These are phyloP conservation scores for Pinctada fucata DNA, from an alignment of 2,888 invertebrate genomes.

Conservation along the genomic window DNA sequence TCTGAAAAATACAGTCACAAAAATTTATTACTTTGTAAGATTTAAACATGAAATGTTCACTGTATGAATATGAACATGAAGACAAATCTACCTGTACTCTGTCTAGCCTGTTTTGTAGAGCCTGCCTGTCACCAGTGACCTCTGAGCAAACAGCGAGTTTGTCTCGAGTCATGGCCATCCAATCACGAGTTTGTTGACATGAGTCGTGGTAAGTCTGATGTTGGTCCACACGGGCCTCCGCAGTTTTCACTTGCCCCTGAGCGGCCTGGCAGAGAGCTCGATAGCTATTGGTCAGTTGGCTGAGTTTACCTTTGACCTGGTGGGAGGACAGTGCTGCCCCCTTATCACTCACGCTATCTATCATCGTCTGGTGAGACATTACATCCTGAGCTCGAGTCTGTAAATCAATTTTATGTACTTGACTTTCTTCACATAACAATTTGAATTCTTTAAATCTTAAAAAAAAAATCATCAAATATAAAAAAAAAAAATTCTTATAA, in stretches of 20 bases:
- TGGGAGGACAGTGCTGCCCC: conserved; percentile 93
- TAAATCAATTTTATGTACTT: conserved; percentile 25
- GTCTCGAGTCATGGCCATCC: conserved; percentile 88
- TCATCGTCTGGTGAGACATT: conserved; percentile 90
- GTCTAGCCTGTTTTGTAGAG: conserved; percentile 80
- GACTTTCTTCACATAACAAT: conserved; percentile 2
- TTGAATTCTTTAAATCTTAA: background rate
- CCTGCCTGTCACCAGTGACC: conserved; percentile 90
- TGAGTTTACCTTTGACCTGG: conserved; percentile 91
- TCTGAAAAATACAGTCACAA: too few species aligned
- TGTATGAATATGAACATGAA: too few species aligned
- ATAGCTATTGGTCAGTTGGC: conserved; percentile 91
- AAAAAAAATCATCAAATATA: background rate
- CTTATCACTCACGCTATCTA: conserved; percentile 94
- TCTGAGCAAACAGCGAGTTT: conserved; percentile 88
- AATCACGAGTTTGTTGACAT: conserved; percentile 88
- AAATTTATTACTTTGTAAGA: too few species aligned
- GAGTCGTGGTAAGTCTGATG: conserved; percentile 71
- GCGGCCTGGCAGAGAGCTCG: conserved; percentile 90
- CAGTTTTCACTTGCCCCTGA: conserved; percentile 79
- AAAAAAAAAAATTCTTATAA: background rate
- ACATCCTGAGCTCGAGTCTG: conserved; percentile 92
- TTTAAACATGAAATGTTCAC: too few species aligned
- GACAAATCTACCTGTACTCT: conserved; percentile 59
- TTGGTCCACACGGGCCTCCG: conserved; percentile 67